Conservation (phyloP, 1,140 invertebrate species). For the Drosophila eugracilis region DNA sequence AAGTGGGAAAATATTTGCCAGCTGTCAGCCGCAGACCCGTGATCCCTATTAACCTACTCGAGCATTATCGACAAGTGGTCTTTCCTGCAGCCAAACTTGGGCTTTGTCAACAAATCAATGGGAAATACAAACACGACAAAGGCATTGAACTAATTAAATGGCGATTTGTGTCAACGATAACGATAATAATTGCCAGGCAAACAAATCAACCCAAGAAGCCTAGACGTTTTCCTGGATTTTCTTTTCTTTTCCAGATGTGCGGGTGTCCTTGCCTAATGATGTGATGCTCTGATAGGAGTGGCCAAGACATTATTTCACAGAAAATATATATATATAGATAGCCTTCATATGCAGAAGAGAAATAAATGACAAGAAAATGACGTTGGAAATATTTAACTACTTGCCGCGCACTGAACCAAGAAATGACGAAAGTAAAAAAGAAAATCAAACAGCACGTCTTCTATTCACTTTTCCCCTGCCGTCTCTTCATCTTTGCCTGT, state of each 20-base stretch:
- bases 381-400: constrained; percentile 66
- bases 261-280: constrained; percentile 68
- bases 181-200: constrained; percentile 77
- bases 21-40: constrained; percentile 44
- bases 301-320: constrained; percentile 17
- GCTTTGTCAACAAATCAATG: constrained; percentile 77
- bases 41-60: constrained; percentile 42
- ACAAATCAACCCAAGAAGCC: constrained; percentile 60
- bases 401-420: constrained; percentile 67
- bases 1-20: constrained; percentile 32
- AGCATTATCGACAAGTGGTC: constrained; percentile 34
- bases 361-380: constrained; percentile 71
- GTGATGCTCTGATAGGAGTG: constrained; percentile 57
- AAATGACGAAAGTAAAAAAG: constrained; percentile 59
- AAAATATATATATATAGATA: constrained; percentile 8
- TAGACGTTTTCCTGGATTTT: constrained; percentile 44
- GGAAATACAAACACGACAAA: constrained; percentile 62
- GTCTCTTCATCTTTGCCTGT: constrained; percentile 11
- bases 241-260: constrained; percentile 29
- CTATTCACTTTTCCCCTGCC: neutral
- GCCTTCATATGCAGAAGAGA: constrained; percentile 1
- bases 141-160: constrained; percentile 79
- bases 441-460: constrained; percentile 57
- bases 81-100: constrained; percentile 30
- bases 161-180: constrained; percentile 80